These are phyloP conservation scores for Hirtodrosophila alboralis DNA, from an alignment of 2,888 invertebrate genomes.

Conservation along the genomic window DNA sequence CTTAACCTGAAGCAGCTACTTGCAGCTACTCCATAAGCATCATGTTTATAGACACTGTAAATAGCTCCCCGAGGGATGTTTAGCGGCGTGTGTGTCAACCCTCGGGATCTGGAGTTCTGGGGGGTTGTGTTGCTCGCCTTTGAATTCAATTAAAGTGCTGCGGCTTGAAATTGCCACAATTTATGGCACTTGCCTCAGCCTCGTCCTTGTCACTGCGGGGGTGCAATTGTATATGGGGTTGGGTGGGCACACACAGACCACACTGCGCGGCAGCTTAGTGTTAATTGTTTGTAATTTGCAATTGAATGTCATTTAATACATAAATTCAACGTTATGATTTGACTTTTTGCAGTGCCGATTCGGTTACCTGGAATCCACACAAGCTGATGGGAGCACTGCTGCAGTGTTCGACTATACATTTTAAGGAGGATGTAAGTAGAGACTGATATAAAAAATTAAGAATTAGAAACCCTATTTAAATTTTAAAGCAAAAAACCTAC, in stretches of 20 bases:
- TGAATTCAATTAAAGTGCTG: conserved; percentile 82
- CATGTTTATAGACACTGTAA: conserved; percentile 81
- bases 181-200: conserved; percentile 72
- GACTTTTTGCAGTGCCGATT: conserved; percentile 90
- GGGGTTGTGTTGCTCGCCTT: conserved; percentile 61
- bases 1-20: conserved; percentile 59
- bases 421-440: conserved; percentile 95
- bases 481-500: background rate
- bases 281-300: conserved; percentile 83
- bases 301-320: conserved; percentile 77
- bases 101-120: conserved; percentile 55
- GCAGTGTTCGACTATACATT: conserved; percentile 98
- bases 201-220: conserved; percentile 32
- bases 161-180: conserved; percentile 80
- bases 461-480: too few species aligned
- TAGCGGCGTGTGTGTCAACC: conserved; percentile 64
- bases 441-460: background rate
- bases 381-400: conserved; percentile 98
- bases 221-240: conserved; percentile 19
- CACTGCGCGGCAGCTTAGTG: conserved; percentile 72
- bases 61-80: conserved; percentile 84
- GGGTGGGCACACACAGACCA: conserved; percentile 6
- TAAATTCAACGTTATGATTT: conserved; percentile 57
- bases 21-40: conserved; percentile 67
- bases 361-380: conserved; percentile 99